Percentiles rank a stretch among this genome's conserved stretches.
Evolutionary conservation across 1,140 invertebrate genomes (phyloP).

Genomic region (Leptoteleia sp.): DNA sequence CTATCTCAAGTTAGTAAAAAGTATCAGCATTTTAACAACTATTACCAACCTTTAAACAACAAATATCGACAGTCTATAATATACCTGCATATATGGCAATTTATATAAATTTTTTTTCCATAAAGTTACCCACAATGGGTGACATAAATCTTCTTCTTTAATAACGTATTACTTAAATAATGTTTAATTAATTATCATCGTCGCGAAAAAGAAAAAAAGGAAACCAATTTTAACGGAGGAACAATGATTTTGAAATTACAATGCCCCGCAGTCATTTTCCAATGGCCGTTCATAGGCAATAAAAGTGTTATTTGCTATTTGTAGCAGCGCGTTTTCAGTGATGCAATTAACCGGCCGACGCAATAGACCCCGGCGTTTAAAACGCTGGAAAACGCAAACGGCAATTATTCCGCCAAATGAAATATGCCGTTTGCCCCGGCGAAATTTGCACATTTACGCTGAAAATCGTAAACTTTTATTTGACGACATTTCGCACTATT

Average conservation of each 20-base stretch:
- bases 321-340: constrained; percentile 12
- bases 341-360: constrained; percentile 55
- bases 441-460: constrained; percentile 33
- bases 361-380: constrained; percentile 23
- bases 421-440: constrained; percentile 31
- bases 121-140: too few species aligned
- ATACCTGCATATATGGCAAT: too few species aligned
- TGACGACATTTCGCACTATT: constrained; percentile 55
- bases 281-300: constrained; percentile 17
- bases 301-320: constrained; percentile 27
- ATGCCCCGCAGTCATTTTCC: background rate
- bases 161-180: too few species aligned
- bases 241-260: background rate
- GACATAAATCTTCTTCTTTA: too few species aligned
- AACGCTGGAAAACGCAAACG: constrained; percentile 21
- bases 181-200: too few species aligned
- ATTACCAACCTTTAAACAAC: too few species aligned
- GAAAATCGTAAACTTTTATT: constrained; percentile 56
- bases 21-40: too few species aligned
- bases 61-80: too few species aligned
- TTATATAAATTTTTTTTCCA: too few species aligned
- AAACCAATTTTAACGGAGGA: too few species aligned
- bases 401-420: constrained; percentile 41
- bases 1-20: too few species aligned
- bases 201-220: too few species aligned